phyloP scores from a whole-genome alignment of 2,888 invertebrate genomes.

The Entomobrya proxima region DNA sequence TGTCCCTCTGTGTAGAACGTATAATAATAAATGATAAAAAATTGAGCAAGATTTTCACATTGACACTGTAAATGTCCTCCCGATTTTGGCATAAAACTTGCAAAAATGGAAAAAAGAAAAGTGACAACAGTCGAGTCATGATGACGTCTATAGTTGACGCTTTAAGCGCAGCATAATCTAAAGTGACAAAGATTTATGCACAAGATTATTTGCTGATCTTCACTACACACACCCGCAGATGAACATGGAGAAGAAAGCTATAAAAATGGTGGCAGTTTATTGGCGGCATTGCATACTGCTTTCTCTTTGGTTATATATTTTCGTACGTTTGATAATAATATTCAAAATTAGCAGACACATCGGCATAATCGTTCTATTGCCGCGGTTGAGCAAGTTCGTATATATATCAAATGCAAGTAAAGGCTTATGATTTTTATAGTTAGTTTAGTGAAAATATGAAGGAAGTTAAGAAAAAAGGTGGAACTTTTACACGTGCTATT shows the following conservation, averaged over 20 bases:
- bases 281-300: neutral
- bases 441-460: too few relatives aligned
- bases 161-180: slow-evolving; percentile 45
- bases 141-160: slow-evolving; percentile 14
- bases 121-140: neutral
- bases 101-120: neutral
- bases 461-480: too few relatives aligned
- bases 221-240: slow-evolving; percentile 33
- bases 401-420: too few relatives aligned
- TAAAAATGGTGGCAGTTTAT: neutral
- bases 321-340: neutral
- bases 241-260: neutral
- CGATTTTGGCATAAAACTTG: neutral
- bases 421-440: too few relatives aligned
- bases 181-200: slow-evolving; percentile 62
- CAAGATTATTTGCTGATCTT: slow-evolving; percentile 52
- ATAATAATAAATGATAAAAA: too few relatives aligned
- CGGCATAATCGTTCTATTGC: too few relatives aligned
- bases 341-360: neutral
- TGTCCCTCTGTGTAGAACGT: too few relatives aligned
- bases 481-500: too few relatives aligned
- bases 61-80: neutral
- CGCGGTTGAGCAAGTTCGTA: too few relatives aligned
- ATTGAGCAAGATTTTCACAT: neutral
- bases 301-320: neutral